Evolutionary conservation across 2,113 vertebrate species (phyloP), one percentile per base, ranked within the genome.

Genomic region (Zosterops borbonicus): DNA sequence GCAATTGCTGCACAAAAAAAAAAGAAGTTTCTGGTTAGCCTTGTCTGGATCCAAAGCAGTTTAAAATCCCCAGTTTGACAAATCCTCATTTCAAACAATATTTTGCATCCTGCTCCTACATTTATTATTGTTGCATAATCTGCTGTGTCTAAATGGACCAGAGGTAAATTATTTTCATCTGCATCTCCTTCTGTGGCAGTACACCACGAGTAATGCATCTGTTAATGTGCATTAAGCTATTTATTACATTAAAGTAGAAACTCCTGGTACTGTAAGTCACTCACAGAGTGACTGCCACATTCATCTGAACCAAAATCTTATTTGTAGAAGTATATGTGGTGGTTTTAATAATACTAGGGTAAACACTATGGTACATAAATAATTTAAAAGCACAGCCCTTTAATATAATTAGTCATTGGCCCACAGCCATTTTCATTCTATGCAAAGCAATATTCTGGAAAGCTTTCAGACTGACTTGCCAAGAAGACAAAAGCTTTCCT

Each of bases 1-100:
- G 95, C 84, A 99, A 94, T 98, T 99, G 99, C 99, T 99, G 97
- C 44, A 96, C 91, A 96, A 94, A 93, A n/a, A n/a, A n/a, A 95
- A 97, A 95, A 89, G 42, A 83, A 47, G 59, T 70, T 96, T 89
- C 84, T 69, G n/a, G 41, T 97, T 70, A 97, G 46, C 25, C 46
- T 46, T 0, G 0, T 15, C 44, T 64, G 68, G 64, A 83, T 78
- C 46, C 68, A 67, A 91, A 85, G 52, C 3, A 0, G 60, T 59
- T 94, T 87, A 64, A 86, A 95, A 75, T 64, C 46, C 33, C 44
- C 71, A 49, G 56, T 63, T 92, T 62, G 90, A 83, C 60, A 88
- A 94, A 88, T 42, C 55, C 28, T 74, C 41, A 27, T 80, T 95
- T 85, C 70, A 79, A 79, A 74, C 65, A 75, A 47, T 39, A 19